Evolutionary conservation across 1,140 invertebrate species (phyloP), one percentile per base, ranked within the genome.

Genomic region (Drosophila mayri): DNA sequence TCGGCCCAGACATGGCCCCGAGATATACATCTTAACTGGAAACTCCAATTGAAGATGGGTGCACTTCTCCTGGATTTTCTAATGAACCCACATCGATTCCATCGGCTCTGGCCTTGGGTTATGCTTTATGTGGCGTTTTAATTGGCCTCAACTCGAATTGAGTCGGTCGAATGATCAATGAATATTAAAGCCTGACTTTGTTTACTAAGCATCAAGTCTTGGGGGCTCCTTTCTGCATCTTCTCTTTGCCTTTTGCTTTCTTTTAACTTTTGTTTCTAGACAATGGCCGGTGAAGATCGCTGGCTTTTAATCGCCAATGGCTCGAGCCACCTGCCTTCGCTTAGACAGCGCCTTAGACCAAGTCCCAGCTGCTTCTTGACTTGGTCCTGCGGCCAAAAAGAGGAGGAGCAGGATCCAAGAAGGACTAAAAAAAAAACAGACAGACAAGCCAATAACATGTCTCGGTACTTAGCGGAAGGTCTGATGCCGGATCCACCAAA

Each of bases 391-490:
- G 68, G 70, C 70, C 25, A n/a, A 22, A 55, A 38, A 11, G 52
- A 38, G 52, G 43, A 18, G 67, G 30, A 72, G 66, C 30, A 50
- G 70, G 67, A 73, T 30, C 67, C 66, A 22, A 16, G 35, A 58
- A 32, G 28, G 35, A 43, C 63, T 20, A 12, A 50, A 18, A 18
- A 32, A 55, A 50, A 55, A 25, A 28, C 7, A 30, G 30, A 49
- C 52, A 18, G 50, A 57, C 50, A 59, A 74, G 61, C 58, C 59
- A 55, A 60, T 49, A 81, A 72, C 73, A 68, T 74, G 67, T 74
- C 81, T 76, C 81, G 64, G 81, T 85, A 86, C 82, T 85, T 85
- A 67, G 66, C 47, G 35, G 14, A 32, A 44, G 46, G 44, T 18
- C 55, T 40, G 58, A 49, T 38, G 60, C 59, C 43, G 60, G 25